A percentile compares a stretch with the other conserved stretches of the same genome.
These are phyloP conservation scores for Phyllopteryx taeniolatus DNA, from an alignment of 2,113 vertebrate genomes.

Conservation along the genomic window DNA sequence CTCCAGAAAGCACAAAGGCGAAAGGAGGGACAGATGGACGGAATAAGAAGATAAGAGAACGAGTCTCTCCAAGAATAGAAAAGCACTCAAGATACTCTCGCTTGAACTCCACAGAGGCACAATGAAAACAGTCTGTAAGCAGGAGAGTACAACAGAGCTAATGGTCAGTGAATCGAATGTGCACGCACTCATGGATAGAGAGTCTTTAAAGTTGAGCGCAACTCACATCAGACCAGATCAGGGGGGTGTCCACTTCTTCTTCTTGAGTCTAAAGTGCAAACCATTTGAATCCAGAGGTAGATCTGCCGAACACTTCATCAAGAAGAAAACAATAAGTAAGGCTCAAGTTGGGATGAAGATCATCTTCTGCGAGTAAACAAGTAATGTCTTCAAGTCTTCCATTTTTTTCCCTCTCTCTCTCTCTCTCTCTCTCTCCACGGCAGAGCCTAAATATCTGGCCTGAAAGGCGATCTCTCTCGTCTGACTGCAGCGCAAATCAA, in stretches of 20 bases:
- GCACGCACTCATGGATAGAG: not conserved
- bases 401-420: constrained; percentile 19
- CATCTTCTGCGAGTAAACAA: not conserved
- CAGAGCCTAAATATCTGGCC: constrained; percentile 53
- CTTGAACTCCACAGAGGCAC: constrained; percentile 7
- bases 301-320: constrained; percentile 2
- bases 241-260: constrained; percentile 21
- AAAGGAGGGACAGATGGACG: constrained; percentile 29
- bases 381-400: constrained; percentile 15
- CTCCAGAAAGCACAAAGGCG: constrained; percentile 51
- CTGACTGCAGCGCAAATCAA: constrained; percentile 51
- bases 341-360: not conserved
- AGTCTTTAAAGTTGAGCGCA: constrained; percentile 12
- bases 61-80: constrained; percentile 12
- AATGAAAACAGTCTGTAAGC: not conserved
- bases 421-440: constrained; percentile 5
- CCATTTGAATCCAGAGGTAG: constrained; percentile 34
- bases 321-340: not conserved
- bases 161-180: not conserved
- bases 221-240: constrained; percentile 29
- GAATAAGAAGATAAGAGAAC: constrained; percentile 34
- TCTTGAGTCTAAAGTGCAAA: constrained; percentile 7
- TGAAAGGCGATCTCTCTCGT: constrained; percentile 60
- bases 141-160: not conserved
- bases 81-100: constrained; percentile 1